Percentiles rank a stretch among this genome's conserved stretches.
phyloP scores from a whole-genome alignment of 2,113 vertebrate genomes.

The Burhinus oedicnemus region DNA sequence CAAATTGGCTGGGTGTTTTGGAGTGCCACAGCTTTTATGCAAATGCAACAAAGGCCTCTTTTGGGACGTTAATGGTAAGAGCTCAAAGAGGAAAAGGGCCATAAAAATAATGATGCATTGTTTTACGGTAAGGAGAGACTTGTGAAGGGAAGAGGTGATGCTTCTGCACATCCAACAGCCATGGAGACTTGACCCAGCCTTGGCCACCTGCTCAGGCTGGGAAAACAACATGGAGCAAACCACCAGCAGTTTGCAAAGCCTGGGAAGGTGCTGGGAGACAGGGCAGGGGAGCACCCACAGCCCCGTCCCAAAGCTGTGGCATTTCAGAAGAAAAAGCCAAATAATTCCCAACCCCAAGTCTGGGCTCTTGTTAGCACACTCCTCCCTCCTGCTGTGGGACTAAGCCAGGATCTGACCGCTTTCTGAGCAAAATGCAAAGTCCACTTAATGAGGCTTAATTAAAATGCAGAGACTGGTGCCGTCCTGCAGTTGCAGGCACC shows the following conservation, averaged over 20 bases:
- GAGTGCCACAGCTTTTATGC: background rate
- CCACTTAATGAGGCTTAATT: conserved; percentile 23
- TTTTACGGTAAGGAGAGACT: background rate
- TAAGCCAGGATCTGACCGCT: background rate
- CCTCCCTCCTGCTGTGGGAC: background rate
- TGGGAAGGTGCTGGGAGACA: background rate
- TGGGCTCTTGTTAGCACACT: background rate
- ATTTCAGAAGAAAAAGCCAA: rapidly evolving
- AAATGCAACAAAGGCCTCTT: background rate
- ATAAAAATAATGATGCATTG: background rate
- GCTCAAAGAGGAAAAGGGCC: background rate
- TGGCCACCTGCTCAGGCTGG: background rate
- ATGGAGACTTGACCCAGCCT: background rate
- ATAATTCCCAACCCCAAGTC: background rate
- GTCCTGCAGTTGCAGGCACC: background rate
- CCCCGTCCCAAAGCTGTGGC: rapidly evolving
- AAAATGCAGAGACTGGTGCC: background rate
- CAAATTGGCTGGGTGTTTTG: background rate
- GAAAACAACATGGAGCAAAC: background rate
- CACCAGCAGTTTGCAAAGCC: background rate
- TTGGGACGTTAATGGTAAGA: background rate
- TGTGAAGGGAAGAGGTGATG: background rate
- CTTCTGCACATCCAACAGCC: background rate
- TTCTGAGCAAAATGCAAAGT: background rate
- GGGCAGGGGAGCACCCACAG: rapidly evolving